Evolutionary conservation across 1,140 invertebrate genomes (phyloP).

Genomic region (Drosophila quadrilineata): DNA sequence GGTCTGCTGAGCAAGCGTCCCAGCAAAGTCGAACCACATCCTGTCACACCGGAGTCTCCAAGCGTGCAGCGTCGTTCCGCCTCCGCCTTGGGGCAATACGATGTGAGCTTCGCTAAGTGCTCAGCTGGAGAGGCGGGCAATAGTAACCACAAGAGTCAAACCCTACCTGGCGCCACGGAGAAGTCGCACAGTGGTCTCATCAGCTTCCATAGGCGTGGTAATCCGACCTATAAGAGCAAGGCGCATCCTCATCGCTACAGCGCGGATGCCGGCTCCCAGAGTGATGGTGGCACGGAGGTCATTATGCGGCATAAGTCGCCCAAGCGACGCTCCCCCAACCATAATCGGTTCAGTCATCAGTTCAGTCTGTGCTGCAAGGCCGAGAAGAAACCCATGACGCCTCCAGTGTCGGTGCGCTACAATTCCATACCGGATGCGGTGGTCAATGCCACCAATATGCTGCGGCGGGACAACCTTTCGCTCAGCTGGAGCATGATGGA

Average conservation of each 20-base stretch:
- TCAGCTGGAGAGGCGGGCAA: constrained; percentile 29
- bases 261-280: constrained; percentile 62
- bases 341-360: constrained; percentile 79
- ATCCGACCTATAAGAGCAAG: constrained; percentile 57
- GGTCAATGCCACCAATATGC: constrained; percentile 33
- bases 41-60: constrained; percentile 60
- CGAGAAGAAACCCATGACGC: constrained; percentile 72
- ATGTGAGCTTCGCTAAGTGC: constrained; percentile 66
- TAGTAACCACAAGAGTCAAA: constrained; percentile 64
- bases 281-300: constrained; percentile 63
- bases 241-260: constrained; percentile 63
- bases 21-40: constrained; percentile 63
- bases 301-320: constrained; percentile 67
- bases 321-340: constrained; percentile 71
- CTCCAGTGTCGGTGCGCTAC: constrained; percentile 77
- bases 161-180: constrained; percentile 43
- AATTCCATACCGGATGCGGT: constrained; percentile 74
- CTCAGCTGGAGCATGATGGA: constrained; percentile 75
- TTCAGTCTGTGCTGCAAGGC: constrained; percentile 77
- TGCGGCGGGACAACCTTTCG: constrained; percentile 66
- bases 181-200: constrained; percentile 72
- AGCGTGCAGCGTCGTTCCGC: constrained; percentile 43
- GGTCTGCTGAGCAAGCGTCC: constrained; percentile 67
- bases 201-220: constrained; percentile 61
- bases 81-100: constrained; percentile 60